A percentile compares a stretch with the other conserved stretches of the same genome.
Conservation (phyloP, 2,797 vertebrate genomes). For the Siniperca scherzeri region DNA sequence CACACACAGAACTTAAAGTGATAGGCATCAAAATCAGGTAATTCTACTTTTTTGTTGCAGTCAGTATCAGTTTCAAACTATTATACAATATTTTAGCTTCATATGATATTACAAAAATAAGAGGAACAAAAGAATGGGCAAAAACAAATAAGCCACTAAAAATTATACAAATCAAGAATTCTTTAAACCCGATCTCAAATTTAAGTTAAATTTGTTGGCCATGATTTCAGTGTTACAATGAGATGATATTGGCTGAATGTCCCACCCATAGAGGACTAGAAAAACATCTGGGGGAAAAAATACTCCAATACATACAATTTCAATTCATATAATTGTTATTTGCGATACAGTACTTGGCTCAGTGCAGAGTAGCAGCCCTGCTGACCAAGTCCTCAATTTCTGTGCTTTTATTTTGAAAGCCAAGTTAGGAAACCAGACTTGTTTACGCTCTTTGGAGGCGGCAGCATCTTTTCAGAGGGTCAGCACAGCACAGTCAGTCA, state of each 20-base stretch:
- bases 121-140: neutral
- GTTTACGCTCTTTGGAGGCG: neutral
- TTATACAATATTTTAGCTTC: neutral
- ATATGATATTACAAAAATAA: neutral
- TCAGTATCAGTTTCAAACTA: neutral
- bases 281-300: neutral
- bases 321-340: neutral
- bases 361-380: neutral
- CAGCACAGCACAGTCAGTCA: neutral
- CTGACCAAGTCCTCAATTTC: neutral
- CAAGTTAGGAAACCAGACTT: neutral
- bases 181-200: neutral
- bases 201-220: neutral
- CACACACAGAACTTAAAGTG: neutral
- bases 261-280: neutral
- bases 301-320: too few relatives aligned
- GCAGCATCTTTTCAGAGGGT: neutral
- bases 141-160: neutral
- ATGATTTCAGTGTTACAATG: neutral
- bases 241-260: neutral
- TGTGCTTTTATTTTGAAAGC: constrained; percentile 62
- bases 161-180: neutral
- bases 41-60: neutral
- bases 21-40: neutral
- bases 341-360: neutral